Conservation (phyloP, 1,140 invertebrate genomes). For the Drosophila tsacasi region DNA sequence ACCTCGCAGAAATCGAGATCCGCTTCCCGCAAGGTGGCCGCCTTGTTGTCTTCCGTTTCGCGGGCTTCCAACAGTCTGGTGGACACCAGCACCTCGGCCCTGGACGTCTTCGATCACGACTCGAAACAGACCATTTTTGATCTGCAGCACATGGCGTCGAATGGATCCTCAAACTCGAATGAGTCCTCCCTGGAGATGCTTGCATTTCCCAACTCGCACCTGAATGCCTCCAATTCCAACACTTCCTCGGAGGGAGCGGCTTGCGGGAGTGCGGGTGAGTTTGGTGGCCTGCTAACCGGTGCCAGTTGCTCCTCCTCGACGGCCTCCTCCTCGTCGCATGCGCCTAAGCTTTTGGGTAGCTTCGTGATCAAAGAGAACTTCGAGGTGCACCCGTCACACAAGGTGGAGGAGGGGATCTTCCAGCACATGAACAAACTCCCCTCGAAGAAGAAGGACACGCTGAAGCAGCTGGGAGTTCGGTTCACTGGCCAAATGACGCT, state of each 20-base stretch:
- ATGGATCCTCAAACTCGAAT: conserved; percentile 79
- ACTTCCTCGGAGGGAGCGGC: conserved; percentile 80
- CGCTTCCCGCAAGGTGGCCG: conserved; percentile 76
- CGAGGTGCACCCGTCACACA: conserved; percentile 83
- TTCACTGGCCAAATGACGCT: conserved; percentile 85
- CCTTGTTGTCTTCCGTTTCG: conserved; percentile 78
- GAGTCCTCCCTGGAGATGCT: conserved; percentile 78
- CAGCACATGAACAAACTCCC: conserved; percentile 84
- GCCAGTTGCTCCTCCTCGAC: conserved; percentile 60
- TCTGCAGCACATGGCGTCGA: conserved; percentile 74
- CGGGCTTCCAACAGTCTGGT: conserved; percentile 75
- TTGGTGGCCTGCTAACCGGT: conserved; percentile 67
- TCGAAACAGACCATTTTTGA: conserved; percentile 83
- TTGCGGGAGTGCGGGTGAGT: conserved; percentile 70
- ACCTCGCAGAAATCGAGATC: conserved; percentile 79
- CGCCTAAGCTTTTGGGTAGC: conserved; percentile 72
- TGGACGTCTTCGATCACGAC: conserved; percentile 83
- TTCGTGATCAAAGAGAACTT: conserved; percentile 84
- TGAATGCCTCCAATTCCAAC: conserved; percentile 83
- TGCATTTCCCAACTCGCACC: conserved; percentile 78
- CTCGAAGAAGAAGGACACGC: conserved; percentile 82
- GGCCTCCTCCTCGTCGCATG: conserved; percentile 40
- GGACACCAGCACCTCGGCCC: conserved; percentile 59
- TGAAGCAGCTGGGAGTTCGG: conserved; percentile 80
- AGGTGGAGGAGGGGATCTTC: conserved; percentile 84